These are phyloP conservation scores for Peromyscus leucopus DNA, from an alignment of 2,113 vertebrate species.

Conservation along the genomic window DNA sequence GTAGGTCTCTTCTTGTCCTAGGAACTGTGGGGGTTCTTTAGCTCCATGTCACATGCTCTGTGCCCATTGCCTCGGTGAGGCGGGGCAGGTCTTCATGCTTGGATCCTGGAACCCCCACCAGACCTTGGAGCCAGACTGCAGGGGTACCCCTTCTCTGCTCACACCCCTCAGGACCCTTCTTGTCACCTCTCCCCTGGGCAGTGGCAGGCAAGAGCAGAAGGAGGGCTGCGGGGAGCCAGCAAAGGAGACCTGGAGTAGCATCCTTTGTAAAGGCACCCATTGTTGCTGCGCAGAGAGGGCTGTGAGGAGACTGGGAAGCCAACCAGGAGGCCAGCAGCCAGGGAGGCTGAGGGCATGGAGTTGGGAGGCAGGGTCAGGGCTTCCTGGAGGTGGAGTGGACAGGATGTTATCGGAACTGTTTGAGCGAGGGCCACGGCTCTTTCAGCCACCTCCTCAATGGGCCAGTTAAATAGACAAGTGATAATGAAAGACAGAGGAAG, in stretches of 20 bases:
- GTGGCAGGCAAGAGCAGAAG: neutral
- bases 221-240: neutral
- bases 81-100: neutral
- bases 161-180: neutral
- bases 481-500: neutral
- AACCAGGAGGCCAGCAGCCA: neutral
- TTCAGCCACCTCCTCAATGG: neutral
- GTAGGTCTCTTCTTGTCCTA: neutral
- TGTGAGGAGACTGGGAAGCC: neutral
- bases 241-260: neutral
- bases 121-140: neutral
- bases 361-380: neutral
- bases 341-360: neutral
- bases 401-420: neutral
- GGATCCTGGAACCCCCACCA: neutral
- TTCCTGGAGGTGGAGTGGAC: neutral
- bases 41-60: neutral
- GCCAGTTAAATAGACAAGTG: neutral
- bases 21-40: neutral
- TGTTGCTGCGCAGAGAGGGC: neutral
- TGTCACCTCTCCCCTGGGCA: neutral
- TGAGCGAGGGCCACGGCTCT: neutral
- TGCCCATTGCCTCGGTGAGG: neutral
- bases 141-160: neutral
- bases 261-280: neutral